These are phyloP conservation scores for Phylloscopus trochiloides DNA, from an alignment of 2,113 vertebrate genomes.

Conservation along the genomic window DNA sequence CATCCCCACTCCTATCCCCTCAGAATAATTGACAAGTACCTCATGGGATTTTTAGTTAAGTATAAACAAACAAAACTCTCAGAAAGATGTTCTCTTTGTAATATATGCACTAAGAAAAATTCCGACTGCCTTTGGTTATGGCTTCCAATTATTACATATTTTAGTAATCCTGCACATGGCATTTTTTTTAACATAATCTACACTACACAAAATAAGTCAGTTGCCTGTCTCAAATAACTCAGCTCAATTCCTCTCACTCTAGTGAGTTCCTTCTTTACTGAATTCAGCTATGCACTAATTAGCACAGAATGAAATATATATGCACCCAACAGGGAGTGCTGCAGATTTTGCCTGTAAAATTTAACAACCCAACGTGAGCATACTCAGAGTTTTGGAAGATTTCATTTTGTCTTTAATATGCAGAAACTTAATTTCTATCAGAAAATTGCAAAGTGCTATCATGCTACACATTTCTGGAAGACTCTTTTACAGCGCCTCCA, in stretches of 20 bases:
- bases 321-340: background rate
- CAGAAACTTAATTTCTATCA: background rate
- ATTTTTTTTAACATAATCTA: background rate
- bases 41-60: background rate
- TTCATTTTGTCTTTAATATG: constrained; percentile 20
- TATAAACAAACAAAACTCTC: background rate
- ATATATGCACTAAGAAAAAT: background rate
- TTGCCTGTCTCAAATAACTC: background rate
- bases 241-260: background rate
- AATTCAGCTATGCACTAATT: background rate
- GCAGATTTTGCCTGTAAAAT: background rate
- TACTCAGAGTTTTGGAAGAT: background rate
- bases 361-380: constrained; percentile 14
- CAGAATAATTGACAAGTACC: background rate
- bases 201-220: background rate
- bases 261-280: background rate
- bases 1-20: too few relatives aligned
- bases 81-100: background rate
- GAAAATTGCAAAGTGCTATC: background rate
- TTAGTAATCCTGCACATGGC: background rate
- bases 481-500: background rate
- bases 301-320: background rate
- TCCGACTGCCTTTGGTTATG: background rate
- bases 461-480: background rate
- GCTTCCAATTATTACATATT: background rate